phyloP scores from a whole-genome alignment of 2,797 vertebrate species.

The Girardinus metallicus region DNA sequence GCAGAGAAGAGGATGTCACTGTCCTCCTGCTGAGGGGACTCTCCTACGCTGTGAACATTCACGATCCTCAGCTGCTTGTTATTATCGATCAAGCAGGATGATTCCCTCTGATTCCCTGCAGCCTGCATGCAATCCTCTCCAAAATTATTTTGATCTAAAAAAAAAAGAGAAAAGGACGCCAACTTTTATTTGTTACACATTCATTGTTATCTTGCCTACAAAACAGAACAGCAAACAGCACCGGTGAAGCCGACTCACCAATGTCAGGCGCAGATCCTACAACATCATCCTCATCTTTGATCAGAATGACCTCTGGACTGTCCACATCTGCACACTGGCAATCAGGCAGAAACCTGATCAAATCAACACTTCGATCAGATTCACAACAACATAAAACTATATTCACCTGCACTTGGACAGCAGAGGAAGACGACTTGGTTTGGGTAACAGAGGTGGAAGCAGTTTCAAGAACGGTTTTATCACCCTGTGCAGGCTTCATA shows the following conservation, averaged over 20 bases:
- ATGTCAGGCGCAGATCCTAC: constrained; percentile 44
- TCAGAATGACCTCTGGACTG: constrained; percentile 74
- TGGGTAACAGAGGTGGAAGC: constrained; percentile 37
- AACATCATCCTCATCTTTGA: constrained; percentile 78
- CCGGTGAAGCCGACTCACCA: constrained; percentile 40
- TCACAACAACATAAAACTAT: neutral
- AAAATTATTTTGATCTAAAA: constrained; percentile 51
- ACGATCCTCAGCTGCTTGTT: constrained; percentile 60
- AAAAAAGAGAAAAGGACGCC: neutral
- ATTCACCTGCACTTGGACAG: constrained; percentile 43
- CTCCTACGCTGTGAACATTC: constrained; percentile 65
- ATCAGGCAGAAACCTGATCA: neutral
- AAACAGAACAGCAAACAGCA: neutral
- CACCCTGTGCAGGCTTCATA: constrained; percentile 35
- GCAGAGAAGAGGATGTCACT: constrained; percentile 58
- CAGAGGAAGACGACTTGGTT: constrained; percentile 22
- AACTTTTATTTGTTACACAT: neutral
- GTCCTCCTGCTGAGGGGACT: constrained; percentile 62
- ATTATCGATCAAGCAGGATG: constrained; percentile 34
- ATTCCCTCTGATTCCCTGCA: constrained; percentile 29
- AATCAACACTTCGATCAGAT: neutral
- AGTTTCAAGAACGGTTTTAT: constrained; percentile 24
- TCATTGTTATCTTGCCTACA: neutral
- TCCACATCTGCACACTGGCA: constrained; percentile 58
- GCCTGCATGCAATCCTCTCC: constrained; percentile 20